phyloP scores from a whole-genome alignment of 2,113 vertebrate genomes.

The Sebastes fasciatus region DNA sequence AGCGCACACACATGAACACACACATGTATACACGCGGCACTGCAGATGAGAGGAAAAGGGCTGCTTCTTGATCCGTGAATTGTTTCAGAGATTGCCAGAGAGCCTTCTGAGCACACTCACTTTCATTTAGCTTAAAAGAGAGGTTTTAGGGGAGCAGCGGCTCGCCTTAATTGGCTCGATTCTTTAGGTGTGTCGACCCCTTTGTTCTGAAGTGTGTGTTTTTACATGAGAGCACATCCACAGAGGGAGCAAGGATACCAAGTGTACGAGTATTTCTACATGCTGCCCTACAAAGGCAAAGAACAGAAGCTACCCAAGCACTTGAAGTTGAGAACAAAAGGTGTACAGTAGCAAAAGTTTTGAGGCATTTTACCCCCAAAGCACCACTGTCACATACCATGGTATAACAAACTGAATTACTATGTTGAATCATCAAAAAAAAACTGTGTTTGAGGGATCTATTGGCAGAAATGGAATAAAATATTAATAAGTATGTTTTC shows the following conservation, averaged over 20 bases:
- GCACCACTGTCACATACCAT: not conserved
- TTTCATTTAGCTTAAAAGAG: conserved; percentile 46
- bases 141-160: conserved; percentile 11
- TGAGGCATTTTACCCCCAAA: not conserved
- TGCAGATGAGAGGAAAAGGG: conserved; percentile 56
- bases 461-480: too few relatives aligned
- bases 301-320: not conserved
- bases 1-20: not conserved
- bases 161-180: conserved; percentile 54
- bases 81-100: conserved; percentile 65
- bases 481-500: too few relatives aligned
- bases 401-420: not conserved
- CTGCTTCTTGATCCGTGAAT: conserved; percentile 66
- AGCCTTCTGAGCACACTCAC: conserved; percentile 49
- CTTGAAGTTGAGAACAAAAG: not conserved
- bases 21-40: conserved; percentile 14
- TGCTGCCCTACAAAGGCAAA: not conserved
- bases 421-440: not conserved
- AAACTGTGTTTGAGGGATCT: too few relatives aligned
- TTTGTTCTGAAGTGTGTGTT: conserved; percentile 43
- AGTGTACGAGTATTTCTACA: not conserved
- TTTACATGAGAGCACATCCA: conserved; percentile 27
- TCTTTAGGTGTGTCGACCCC: conserved; percentile 2
- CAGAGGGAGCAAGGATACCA: not conserved
- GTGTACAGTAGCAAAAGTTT: not conserved